These are phyloP conservation scores for Acanthisitta chloris DNA, from an alignment of 2,113 vertebrate genomes.

Conservation along the genomic window DNA sequence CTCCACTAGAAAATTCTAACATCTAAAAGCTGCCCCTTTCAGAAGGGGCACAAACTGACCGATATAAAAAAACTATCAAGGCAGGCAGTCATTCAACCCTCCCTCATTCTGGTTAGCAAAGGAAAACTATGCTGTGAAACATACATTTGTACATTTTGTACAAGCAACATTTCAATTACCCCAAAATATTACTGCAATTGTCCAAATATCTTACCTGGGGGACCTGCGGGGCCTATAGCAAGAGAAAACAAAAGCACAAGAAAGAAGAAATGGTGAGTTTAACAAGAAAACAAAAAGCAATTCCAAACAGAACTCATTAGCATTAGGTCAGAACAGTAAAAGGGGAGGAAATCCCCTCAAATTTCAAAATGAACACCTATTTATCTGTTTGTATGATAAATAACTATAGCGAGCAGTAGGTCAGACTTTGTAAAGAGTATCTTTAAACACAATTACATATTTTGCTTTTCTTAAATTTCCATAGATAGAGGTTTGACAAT, in stretches of 20 bases:
- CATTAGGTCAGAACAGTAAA: background rate
- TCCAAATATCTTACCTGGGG: conserved; percentile 79
- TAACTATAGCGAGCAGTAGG: background rate
- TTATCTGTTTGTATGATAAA: background rate
- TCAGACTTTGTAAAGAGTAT: background rate
- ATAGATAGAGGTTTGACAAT: background rate
- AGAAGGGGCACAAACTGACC: background rate
- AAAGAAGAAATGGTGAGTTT: background rate
- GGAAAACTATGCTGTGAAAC: background rate
- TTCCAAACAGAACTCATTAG: background rate
- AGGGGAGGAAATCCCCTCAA: background rate
- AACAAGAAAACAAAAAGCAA: background rate
- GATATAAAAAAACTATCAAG: background rate
- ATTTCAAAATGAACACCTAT: background rate
- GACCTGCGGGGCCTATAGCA: conserved; percentile 87
- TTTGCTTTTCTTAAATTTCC: background rate
- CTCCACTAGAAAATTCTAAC: background rate
- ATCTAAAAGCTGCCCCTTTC: background rate
- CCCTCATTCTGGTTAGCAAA: background rate
- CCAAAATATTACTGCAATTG: background rate
- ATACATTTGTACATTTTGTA: background rate
- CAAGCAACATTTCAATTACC: background rate
- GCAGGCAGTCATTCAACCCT: background rate
- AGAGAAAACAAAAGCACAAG: background rate
- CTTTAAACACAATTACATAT: background rate